phyloP scores from a whole-genome alignment of 2,113 vertebrate genomes.

The Callocephalon fimbriatum region DNA sequence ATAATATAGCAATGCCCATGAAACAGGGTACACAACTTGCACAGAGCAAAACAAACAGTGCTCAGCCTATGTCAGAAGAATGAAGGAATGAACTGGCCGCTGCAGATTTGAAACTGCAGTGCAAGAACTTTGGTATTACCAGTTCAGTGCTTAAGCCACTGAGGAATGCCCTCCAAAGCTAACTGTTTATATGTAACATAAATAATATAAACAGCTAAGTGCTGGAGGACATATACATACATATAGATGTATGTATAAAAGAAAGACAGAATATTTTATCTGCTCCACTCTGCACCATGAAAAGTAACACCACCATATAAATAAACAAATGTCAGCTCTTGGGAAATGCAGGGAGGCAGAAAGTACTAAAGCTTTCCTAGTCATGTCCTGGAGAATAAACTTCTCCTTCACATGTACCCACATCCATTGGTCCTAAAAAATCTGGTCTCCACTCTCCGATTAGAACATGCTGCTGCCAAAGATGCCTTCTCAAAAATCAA shows the following conservation, averaged over 20 bases:
- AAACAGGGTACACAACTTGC: not conserved
- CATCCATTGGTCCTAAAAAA: not conserved
- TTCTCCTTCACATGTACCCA: not conserved
- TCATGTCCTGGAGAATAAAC: not conserved
- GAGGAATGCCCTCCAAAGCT: slow-evolving; percentile 46
- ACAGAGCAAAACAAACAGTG: not conserved
- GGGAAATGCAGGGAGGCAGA: slow-evolving; percentile 52
- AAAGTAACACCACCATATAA: slow-evolving; percentile 61
- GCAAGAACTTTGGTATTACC: slow-evolving; percentile 19
- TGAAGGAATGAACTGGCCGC: not conserved
- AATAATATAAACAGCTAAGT: slow-evolving; percentile 56
- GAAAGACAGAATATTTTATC: slow-evolving; percentile 35
- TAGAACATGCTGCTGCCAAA: not conserved
- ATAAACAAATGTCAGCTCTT: slow-evolving; percentile 68
- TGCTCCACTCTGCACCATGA: slow-evolving; percentile 43
- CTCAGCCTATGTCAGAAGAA: not conserved
- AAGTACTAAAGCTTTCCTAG: slow-evolving; percentile 56
- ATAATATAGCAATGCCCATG: not conserved
- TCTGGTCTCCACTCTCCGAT: not conserved
- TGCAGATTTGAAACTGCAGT: not conserved
- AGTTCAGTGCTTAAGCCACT: slow-evolving; percentile 22
- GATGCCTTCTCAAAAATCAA: not conserved
- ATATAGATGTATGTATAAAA: slow-evolving; percentile 12
- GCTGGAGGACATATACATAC: slow-evolving; percentile 21
- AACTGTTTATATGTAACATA: slow-evolving; percentile 41